phyloP scores from a whole-genome alignment of 2,113 vertebrate genomes.

The Procavia capensis region DNA sequence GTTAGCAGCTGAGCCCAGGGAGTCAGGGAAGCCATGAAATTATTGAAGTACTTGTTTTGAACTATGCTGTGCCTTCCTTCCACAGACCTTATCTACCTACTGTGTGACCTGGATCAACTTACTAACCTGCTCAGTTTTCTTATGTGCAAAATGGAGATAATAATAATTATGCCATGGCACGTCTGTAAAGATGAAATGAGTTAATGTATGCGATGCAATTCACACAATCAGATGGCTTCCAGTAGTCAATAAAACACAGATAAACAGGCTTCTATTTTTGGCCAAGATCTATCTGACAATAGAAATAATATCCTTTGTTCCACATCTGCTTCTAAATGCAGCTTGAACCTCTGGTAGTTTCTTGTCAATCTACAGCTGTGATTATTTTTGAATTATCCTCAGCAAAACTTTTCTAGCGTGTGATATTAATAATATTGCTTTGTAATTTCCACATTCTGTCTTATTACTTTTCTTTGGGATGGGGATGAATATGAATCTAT shows the following conservation, averaged over 20 bases:
- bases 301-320: background rate
- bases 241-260: background rate
- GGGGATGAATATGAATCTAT: background rate
- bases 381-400: background rate
- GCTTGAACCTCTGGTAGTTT: background rate
- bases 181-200: background rate
- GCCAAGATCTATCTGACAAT: background rate
- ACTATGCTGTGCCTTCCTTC: rapidly evolving
- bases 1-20: background rate
- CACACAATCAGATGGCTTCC: background rate
- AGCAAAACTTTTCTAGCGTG: background rate
- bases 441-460: background rate
- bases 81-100: background rate
- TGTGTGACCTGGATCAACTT: background rate
- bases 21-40: background rate
- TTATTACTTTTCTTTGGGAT: background rate
- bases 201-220: background rate
- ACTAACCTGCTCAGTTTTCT: background rate
- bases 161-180: background rate
- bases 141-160: background rate
- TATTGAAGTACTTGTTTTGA: rapidly evolving
- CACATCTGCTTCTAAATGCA: background rate
- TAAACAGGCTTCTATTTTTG: background rate
- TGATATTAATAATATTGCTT: background rate
- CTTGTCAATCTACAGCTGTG: background rate